Percentiles rank a stretch among this genome's conserved stretches.
phyloP scores from a whole-genome alignment of 2,888 invertebrate genomes.

The Hermaeophaga mercurialis region DNA sequence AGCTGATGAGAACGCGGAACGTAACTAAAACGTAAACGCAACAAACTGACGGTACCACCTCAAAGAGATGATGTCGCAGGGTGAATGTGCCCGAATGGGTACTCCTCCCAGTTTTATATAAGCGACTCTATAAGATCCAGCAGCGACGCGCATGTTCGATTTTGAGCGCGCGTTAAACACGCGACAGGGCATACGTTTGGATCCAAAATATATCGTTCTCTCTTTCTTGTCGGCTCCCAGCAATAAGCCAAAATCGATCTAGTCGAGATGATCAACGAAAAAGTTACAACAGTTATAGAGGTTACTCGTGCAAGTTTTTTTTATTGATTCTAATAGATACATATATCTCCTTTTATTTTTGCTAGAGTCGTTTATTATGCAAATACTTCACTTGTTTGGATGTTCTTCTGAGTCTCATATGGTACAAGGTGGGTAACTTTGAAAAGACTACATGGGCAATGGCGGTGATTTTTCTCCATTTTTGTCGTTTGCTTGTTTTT shows the following conservation, averaged over 20 bases:
- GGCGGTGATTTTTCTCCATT: too few species aligned
- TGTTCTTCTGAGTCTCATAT: too few species aligned
- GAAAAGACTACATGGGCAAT: too few species aligned
- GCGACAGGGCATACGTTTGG: conserved; percentile 53
- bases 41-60: conserved; percentile 6
- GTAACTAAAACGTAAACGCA: background rate
- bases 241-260: background rate
- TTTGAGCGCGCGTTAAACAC: conserved; percentile 56
- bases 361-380: too few species aligned
- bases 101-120: conserved; percentile 25
- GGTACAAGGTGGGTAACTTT: too few species aligned
- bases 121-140: conserved; percentile 24
- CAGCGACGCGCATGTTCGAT: conserved; percentile 49
- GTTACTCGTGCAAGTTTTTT: too few species aligned
- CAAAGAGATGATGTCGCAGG: conserved; percentile 2
- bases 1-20: conserved; percentile 33
- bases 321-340: too few species aligned
- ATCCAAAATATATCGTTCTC: conserved; percentile 33
- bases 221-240: conserved; percentile 28
- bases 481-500: too few species aligned
- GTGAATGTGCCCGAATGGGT: conserved; percentile 28
- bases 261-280: background rate
- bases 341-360: too few species aligned
- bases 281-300: too few species aligned
- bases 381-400: too few species aligned